Evolutionary conservation across 2,888 invertebrate genomes (phyloP).

Genomic region (Folsomia candida): DNA sequence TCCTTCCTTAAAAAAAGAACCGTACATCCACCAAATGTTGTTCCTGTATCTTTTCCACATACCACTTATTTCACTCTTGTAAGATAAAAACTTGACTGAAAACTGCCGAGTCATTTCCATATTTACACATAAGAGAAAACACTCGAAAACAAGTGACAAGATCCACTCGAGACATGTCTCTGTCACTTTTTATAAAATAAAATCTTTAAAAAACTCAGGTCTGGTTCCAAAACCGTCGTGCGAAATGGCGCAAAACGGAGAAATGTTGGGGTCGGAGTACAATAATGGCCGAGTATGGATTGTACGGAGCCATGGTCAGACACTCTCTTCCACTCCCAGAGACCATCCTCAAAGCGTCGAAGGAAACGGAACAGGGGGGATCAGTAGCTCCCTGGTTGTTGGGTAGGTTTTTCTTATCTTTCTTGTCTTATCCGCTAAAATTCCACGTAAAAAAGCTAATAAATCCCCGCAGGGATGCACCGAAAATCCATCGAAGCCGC

Average conservation of each 20-base stretch:
- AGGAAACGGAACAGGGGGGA: conserved; percentile 65
- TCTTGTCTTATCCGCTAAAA: neutral
- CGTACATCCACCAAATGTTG: neutral
- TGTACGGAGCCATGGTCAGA: conserved; percentile 99
- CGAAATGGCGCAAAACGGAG: conserved; percentile 99
- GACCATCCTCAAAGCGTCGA: conserved; percentile 95
- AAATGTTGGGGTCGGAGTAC: conserved; percentile 99
- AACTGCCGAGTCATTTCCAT: neutral
- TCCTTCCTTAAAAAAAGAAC: too few species aligned
- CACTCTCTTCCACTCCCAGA: conserved; percentile 98
- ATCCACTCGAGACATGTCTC: conserved; percentile 2
- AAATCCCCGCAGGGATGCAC: conserved; percentile 85
- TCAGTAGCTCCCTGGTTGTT: conserved; percentile 98
- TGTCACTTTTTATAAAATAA: neutral
- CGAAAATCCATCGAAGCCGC: conserved; percentile 97
- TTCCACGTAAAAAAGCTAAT: neutral
- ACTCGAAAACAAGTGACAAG: neutral
- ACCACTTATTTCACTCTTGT: too few species aligned
- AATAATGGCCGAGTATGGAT: conserved; percentile 99
- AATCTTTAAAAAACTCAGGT: too few species aligned
- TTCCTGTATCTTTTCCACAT: neutral
- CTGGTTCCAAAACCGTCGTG: conserved; percentile 98
- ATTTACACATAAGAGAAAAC: neutral
- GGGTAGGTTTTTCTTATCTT: conserved; percentile 65
- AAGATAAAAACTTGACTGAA: neutral